Evolutionary conservation across 2,888 invertebrate genomes (phyloP).

Genomic region (Drosophila aldrichi): DNA sequence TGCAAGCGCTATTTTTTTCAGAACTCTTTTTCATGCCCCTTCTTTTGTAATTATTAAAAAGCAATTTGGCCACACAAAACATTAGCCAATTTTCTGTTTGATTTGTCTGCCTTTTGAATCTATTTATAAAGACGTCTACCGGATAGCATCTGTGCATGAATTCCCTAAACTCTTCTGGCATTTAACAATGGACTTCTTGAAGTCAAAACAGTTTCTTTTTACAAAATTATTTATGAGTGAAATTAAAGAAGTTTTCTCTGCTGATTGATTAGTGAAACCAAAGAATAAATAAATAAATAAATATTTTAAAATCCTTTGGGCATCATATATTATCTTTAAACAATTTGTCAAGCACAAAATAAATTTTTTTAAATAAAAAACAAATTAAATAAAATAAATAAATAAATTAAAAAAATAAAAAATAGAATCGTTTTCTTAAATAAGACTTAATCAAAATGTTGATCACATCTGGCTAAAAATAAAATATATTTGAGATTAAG

Average conservation of each 20-base stretch:
- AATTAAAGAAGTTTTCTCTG: background rate
- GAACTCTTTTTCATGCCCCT: slow-evolving; percentile 21
- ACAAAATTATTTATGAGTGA: background rate
- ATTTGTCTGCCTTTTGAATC: slow-evolving; percentile 10
- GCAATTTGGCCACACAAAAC: slow-evolving; percentile 43
- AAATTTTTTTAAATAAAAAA: too few species aligned
- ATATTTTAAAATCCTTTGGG: too few species aligned
- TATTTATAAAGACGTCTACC: slow-evolving; percentile 15
- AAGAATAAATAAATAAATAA: too few species aligned
- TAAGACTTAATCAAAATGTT: background rate
- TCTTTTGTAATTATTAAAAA: slow-evolving; percentile 61
- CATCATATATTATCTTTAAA: too few species aligned
- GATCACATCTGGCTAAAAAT: slow-evolving; percentile 3
- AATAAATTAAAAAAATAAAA: too few species aligned
- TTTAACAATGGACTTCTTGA: background rate
- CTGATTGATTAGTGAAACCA: too few species aligned
- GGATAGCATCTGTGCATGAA: slow-evolving; percentile 9
- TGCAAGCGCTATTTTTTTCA: slow-evolving; percentile 43
- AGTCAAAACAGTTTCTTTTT: background rate
- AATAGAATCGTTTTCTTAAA: background rate
- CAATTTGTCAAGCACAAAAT: too few species aligned
- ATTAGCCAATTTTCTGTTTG: slow-evolving; percentile 34
- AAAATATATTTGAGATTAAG: background rate
- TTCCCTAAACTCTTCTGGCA: background rate
- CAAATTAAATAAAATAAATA: too few species aligned